Base-by-base conservation (phyloP, 2,888 invertebrate species). In the Papilio elwesi region DNA sequence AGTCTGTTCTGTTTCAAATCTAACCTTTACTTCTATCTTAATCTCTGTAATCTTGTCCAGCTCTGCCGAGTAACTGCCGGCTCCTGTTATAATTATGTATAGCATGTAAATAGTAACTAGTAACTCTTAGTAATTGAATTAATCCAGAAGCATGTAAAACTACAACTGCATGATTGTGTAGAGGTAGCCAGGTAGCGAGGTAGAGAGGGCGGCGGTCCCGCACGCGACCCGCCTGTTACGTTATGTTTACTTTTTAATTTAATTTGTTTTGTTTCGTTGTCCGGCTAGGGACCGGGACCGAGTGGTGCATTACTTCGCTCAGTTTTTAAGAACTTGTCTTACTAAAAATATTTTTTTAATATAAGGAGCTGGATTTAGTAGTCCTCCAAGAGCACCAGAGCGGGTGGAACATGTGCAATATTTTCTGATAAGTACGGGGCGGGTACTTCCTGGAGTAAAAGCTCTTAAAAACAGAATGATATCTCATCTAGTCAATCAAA, bases 241-340 rank as follows among this genome's bases (percentile, higher is more conserved):
- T 68, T 16, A 38, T 36, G 36, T 47, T 68, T 47, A 8, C 9
- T 63, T 53, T 63, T n/a, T 59, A 12, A 13, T 55, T 63, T 55
- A 15, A 9, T 48, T 65, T 71, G 5, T 43, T 70, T 70, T 70
- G 12, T n/a, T 65, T 65, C 49, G 38, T 68, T 16, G 55, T 43
- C 13, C 13, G 48, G 26, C 49, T 36, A 64, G 36, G 55, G 55
- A 64, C 15, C 68, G 36, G 55, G 55, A 64, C 15, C 68, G 15
- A 59, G 63, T 55, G 36, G 69, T 63, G 71, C 62, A 38, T 53
- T 47, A 63, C 53, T 48, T 53, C 52, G 49, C 5, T 71, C 62
- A 57, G 71, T 70, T n/a, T 59, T 47, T 73, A 63, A 52, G 53
- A 62, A 65, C 70, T 38, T 43, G 7, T 43, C 6, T 43, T 43